Evolutionary conservation across 2,797 vertebrate species (phyloP).

Genomic region (Eleutherodactylus coqui): DNA sequence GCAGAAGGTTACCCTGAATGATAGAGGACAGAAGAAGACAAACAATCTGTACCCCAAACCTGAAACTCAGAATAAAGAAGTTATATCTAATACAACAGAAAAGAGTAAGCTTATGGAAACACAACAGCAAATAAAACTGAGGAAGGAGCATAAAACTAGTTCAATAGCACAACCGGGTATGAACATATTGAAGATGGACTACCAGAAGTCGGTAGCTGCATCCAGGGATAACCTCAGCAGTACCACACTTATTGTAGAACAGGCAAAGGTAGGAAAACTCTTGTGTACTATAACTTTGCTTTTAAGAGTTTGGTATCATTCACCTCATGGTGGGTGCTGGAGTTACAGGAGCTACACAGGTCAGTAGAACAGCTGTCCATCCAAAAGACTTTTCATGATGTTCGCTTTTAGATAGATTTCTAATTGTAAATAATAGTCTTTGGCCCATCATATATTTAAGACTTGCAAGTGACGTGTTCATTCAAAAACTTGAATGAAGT

Average conservation of each 20-base stretch:
- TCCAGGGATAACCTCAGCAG: neutral
- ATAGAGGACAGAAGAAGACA: neutral
- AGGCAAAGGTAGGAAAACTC: slow-evolving; percentile 26
- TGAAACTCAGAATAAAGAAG: neutral
- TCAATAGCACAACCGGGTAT: neutral
- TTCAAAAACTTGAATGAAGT: too few species aligned
- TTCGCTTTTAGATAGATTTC: too few species aligned
- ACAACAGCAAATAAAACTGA: neutral
- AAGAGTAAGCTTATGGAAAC: neutral
- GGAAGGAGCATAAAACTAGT: neutral
- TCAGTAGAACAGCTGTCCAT: neutral
- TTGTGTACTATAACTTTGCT: neutral
- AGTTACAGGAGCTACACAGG: neutral
- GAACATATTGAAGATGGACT: neutral
- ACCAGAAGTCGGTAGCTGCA: neutral
- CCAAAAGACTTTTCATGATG: too few species aligned
- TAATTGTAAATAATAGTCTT: too few species aligned
- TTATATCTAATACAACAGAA: neutral
- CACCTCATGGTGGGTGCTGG: neutral
- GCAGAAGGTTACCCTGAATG: neutral
- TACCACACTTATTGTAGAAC: slow-evolving; percentile 22
- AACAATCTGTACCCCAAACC: neutral
- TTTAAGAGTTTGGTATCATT: neutral
- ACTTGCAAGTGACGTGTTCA: neutral
- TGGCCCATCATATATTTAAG: too few species aligned